Percentiles rank a stretch among this genome's conserved stretches.
phyloP scores from a whole-genome alignment of 2,888 invertebrate genomes.

The Mechanitis mazaeus region DNA sequence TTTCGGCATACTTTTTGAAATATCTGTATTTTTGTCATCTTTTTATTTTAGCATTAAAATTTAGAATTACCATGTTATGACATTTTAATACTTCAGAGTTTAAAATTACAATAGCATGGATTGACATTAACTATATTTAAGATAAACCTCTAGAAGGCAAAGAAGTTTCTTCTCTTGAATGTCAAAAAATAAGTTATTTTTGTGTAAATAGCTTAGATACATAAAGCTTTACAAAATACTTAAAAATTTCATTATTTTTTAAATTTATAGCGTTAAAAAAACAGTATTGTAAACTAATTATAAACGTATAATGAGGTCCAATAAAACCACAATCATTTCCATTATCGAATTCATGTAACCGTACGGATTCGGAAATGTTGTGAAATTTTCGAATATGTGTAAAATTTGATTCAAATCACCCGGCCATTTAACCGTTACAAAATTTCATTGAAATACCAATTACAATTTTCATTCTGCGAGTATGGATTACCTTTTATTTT shows the following conservation, averaged over 20 bases:
- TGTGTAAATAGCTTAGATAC: background rate
- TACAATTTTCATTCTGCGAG: background rate
- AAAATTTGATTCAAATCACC: background rate
- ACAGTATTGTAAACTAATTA: too few species aligned
- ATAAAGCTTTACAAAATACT: background rate
- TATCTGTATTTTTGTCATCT: background rate
- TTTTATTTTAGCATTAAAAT: background rate
- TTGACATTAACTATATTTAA: background rate
- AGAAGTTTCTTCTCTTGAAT: background rate
- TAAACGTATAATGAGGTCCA: too few species aligned
- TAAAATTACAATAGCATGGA: too few species aligned
- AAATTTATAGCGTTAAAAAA: too few species aligned
- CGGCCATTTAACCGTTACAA: constrained; percentile 1
- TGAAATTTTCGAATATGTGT: background rate
- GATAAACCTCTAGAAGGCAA: background rate
- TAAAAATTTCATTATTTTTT: background rate
- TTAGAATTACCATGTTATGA: background rate
- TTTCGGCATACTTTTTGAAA: constrained; percentile 30
- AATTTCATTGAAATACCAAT: constrained; percentile 4
- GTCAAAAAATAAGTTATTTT: background rate
- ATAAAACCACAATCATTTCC: background rate
- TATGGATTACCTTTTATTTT: background rate
- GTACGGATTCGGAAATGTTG: background rate
- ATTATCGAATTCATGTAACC: constrained; percentile 1
- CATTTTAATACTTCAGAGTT: background rate